Base-by-base conservation (phyloP, 2,797 vertebrate genomes). In the Gymnodraco acuticeps region DNA sequence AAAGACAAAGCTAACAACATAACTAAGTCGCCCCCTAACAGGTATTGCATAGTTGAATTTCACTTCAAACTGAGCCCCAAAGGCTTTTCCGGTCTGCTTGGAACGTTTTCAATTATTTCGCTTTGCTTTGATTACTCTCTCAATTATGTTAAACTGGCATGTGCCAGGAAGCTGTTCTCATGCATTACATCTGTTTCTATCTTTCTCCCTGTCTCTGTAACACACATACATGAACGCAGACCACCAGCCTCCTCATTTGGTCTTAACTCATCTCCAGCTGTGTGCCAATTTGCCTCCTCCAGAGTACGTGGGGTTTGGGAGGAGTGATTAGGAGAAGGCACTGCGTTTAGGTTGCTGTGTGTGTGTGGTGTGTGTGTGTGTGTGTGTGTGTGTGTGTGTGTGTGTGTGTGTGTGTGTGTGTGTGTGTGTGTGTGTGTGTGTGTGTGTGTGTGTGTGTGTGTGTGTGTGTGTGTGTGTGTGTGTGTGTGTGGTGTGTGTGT, bases 231-330 rank as follows among this genome's bases (percentile, higher is more conserved):
- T 69, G 62, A 73, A 76, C 51, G 55, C 16, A 85, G 64, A 75
- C 87, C 84, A 77, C 66, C 79, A 85, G 74, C 63, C 74, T 83
- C 78, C 80, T 91, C 85, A 77, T 89, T 84, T 78, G 78, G 79
- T 81, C 80, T 85, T 83, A 88, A 88, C 81, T 86, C 80, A 67
- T 82, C 87, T 91, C 90, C 89, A 92, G 87, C 91, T 92, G 91
- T 79, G 89, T 73, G 77, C 87, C 83, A 90, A 88, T 93, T 91
- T 90, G 76, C 87, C 87, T 87, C 89, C 89, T 88, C 81, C 79
- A 60, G 88, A 78, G 84, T 83, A 17, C 27, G 64, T 66, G 68
- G 65, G 78, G 77, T 84, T 84, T 68, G 61, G 77, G 66, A 38
- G 70, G 53, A 64, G 84, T 86, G 87, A 92, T 89, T 89, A 87